A percentile compares a stretch with the other conserved stretches of the same genome.
These are phyloP conservation scores for Aurelia sp. DNA, from an alignment of 30 jellyfish, hydroid and myxozoan species.

Conservation along the genomic window DNA sequence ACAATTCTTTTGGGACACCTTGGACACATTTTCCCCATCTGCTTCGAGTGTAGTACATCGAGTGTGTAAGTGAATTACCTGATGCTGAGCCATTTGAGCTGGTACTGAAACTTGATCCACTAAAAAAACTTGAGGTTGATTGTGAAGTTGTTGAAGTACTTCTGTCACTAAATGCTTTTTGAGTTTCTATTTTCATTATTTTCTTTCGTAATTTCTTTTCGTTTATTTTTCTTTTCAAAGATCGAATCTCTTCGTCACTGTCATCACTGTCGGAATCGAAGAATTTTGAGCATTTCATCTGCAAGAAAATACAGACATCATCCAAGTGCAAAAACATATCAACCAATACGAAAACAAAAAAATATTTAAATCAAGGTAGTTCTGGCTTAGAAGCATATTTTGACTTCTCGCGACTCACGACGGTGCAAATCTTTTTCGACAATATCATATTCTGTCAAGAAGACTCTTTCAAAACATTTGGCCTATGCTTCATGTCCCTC, in stretches of 20 bases:
- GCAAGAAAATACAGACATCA: neutral
- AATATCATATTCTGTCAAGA: too few relatives aligned
- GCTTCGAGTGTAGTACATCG: too few relatives aligned
- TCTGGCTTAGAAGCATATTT: too few relatives aligned
- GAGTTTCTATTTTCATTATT: constrained; percentile 20
- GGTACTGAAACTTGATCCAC: constrained; percentile 81
- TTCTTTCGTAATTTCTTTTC: constrained; percentile 62
- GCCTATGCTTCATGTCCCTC: too few relatives aligned
- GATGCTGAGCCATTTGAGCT: constrained; percentile 74
- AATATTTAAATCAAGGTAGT: too few relatives aligned
- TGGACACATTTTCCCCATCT: too few relatives aligned
- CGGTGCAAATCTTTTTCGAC: too few relatives aligned
- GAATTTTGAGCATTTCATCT: constrained; percentile 71
- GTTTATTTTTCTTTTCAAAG: constrained; percentile 53
- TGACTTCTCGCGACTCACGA: too few relatives aligned
- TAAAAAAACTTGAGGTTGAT: constrained; percentile 73
- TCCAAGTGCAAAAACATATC: neutral
- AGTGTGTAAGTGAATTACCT: too few relatives aligned
- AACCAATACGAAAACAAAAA: too few relatives aligned
- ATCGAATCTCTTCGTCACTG: constrained; percentile 79
- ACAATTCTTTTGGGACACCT: too few relatives aligned
- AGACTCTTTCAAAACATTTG: too few relatives aligned
- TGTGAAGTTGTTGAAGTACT: constrained; percentile 54
- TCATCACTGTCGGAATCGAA: constrained; percentile 69
- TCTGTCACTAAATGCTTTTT: constrained; percentile 56